Conservation (phyloP, 2,113 vertebrate genomes). For the Rhombomys opimus region DNA sequence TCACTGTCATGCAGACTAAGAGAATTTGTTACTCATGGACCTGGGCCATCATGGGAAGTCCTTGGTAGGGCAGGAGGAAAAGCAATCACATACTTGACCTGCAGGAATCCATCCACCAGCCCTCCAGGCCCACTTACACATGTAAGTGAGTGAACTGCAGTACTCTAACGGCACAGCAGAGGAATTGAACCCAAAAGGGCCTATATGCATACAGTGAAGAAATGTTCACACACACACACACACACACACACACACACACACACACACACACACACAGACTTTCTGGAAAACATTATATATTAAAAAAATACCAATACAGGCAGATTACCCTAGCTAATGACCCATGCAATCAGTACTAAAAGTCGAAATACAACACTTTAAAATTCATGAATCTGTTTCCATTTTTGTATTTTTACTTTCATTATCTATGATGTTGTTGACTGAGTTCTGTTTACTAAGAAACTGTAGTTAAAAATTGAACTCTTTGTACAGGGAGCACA, state of each 20-base stretch:
- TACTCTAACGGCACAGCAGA: neutral
- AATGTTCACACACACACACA: neutral
- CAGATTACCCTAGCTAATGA: neutral
- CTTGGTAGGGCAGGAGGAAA: neutral
- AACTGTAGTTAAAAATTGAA: conserved; percentile 36
- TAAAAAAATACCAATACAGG: neutral
- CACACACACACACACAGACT: neutral
- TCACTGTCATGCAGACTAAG: neutral
- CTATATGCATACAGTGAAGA: neutral
- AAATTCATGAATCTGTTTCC: neutral
- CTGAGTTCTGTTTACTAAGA: conserved; percentile 25
- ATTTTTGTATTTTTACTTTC: neutral
- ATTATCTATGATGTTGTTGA: conserved; percentile 22
- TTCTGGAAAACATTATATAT: neutral
- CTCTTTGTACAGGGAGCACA: conserved; percentile 22
- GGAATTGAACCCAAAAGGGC: neutral
- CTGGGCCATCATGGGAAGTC: neutral
- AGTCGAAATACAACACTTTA: neutral
- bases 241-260: neutral
- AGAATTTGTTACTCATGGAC: neutral
- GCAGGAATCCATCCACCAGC: neutral
- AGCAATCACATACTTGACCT: neutral
- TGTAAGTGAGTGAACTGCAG: neutral
- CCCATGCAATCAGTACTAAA: neutral
- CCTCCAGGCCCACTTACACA: too few relatives aligned